Evolutionary conservation across 2,113 vertebrate species (phyloP).

Genomic region (Erinaceus europaeus): DNA sequence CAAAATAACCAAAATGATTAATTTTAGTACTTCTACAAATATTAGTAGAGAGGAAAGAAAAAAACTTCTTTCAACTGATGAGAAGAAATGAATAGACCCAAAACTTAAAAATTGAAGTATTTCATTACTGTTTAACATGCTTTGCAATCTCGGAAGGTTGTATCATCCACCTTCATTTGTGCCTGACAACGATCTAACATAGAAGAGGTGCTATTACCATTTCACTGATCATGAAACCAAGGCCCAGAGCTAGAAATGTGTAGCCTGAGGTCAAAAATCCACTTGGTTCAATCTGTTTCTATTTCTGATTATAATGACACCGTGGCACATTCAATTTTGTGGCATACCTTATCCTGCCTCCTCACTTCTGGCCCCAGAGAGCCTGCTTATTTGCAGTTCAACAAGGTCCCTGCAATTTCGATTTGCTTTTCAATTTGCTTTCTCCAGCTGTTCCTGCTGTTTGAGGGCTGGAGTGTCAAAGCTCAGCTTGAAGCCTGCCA

Average conservation of each 20-base stretch:
- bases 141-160: no score
- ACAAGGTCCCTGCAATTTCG: constrained; percentile 53
- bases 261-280: constrained; percentile 14
- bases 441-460: constrained; percentile 58
- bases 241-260: neutral
- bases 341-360: constrained; percentile 25
- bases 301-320: constrained; percentile 51
- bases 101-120: neutral
- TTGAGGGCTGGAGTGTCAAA: constrained; percentile 49
- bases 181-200: neutral
- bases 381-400: constrained; percentile 56
- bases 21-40: constrained; percentile 16
- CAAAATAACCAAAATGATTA: neutral
- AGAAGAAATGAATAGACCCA: constrained; percentile 1
- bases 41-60: neutral
- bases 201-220: neutral
- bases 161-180: neutral
- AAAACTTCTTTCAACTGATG: neutral
- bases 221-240: constrained; percentile 40
- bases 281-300: constrained; percentile 26
- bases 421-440: constrained; percentile 62
- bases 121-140: constrained; percentile 35
- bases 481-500: constrained; percentile 42
- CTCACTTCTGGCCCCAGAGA: neutral
- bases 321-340: constrained; percentile 23